phyloP scores from a whole-genome alignment of 2,797 vertebrate species.

The Luscinia luscinia region DNA sequence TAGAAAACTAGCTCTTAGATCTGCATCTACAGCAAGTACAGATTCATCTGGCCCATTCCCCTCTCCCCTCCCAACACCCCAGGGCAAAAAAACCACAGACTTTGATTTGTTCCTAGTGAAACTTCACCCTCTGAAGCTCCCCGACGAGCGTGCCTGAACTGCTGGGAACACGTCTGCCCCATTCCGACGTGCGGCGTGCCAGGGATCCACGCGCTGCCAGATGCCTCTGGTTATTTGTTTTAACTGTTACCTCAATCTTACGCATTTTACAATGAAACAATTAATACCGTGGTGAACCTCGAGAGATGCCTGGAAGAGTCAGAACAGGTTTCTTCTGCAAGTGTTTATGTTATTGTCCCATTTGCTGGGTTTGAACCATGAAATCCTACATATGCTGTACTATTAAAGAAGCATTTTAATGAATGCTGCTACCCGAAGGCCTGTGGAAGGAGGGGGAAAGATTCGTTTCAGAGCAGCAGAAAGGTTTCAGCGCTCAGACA shows the following conservation, averaged over 20 bases:
- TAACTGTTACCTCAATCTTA: conserved; percentile 61
- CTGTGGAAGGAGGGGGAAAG: conserved; percentile 21
- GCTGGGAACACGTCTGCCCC: conserved; percentile 54
- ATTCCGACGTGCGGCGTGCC: neutral
- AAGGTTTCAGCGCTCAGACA: conserved; percentile 9
- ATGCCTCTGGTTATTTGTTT: conserved; percentile 61
- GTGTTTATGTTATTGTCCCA: neutral
- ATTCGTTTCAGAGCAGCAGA: conserved; percentile 15
- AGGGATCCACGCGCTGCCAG: conserved; percentile 33
- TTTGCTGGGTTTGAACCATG: neutral
- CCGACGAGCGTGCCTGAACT: conserved; percentile 21
- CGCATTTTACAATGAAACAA: conserved; percentile 42
- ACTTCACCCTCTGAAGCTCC: conserved; percentile 43
- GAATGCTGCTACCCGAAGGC: neutral
- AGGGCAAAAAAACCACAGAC: conserved; percentile 6
- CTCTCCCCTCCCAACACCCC: conserved; percentile 6
- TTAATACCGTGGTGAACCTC: neutral
- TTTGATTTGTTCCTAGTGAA: conserved; percentile 33
- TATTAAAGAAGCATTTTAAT: conserved; percentile 30
- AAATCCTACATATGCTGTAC: neutral
- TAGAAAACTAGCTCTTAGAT: neutral
- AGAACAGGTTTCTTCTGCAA: conserved; percentile 15
- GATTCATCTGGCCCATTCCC: neutral
- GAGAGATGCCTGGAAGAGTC: conserved; percentile 19
- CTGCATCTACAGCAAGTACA: neutral